Conservation (phyloP, 2,888 invertebrate genomes). For the Podabrus alpinus region DNA sequence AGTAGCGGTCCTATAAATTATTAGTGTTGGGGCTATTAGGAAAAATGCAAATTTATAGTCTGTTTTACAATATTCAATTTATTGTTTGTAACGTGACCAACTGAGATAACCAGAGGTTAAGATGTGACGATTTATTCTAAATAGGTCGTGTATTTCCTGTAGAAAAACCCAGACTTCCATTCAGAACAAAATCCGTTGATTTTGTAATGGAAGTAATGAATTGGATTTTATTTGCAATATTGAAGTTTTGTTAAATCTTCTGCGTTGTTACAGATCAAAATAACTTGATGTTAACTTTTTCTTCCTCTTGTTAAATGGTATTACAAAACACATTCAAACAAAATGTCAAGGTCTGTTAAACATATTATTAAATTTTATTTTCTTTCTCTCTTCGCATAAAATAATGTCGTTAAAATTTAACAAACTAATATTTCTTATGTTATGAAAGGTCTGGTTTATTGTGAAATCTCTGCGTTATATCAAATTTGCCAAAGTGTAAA, state of each 20-base stretch:
- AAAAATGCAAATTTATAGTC: no score
- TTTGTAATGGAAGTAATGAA: neutral
- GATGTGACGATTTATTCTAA: no score
- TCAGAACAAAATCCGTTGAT: neutral
- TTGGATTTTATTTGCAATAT: neutral
- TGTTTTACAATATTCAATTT: no score
- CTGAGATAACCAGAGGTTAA: no score
- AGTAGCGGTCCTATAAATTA: no score
- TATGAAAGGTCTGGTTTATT: neutral
- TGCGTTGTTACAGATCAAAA: neutral
- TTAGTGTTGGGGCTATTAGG: no score
- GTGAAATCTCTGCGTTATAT: neutral
- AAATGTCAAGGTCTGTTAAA: slow-evolving; percentile 13
- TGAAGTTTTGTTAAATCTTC: neutral
- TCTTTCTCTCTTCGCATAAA: neutral
- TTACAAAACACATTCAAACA: neutral
- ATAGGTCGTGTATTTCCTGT: neutral
- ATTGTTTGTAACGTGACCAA: no score
- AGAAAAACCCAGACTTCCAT: neutral
- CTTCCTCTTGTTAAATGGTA: neutral
- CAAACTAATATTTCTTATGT: neutral
- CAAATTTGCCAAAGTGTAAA: neutral
- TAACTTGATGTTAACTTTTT: neutral
- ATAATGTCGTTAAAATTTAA: neutral
- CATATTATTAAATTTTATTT: neutral